These are phyloP conservation scores for Megathymus violae DNA, from an alignment of 1,140 invertebrate genomes.

Conservation along the genomic window DNA sequence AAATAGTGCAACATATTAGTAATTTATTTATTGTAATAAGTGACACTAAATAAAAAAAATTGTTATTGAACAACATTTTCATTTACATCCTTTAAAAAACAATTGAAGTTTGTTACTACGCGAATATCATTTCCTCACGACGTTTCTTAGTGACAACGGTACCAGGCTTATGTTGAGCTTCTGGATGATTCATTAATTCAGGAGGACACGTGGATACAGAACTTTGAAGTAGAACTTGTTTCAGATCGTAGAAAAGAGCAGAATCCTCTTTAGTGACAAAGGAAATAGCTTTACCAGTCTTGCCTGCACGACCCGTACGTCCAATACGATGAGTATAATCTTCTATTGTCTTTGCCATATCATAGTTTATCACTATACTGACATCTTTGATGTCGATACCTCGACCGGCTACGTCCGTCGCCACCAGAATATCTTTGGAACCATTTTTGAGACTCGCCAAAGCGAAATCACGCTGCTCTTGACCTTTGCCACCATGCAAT, in stretches of 20 bases:
- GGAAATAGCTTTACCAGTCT: conserved; percentile 97
- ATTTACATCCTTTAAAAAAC: conserved; percentile 5
- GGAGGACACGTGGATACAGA: conserved; percentile 98
- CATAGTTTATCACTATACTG: conserved; percentile 99
- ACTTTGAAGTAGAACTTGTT: conserved; percentile 94
- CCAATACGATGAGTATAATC: conserved; percentile 99
- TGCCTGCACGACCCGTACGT: conserved; percentile 99
- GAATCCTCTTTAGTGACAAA: conserved; percentile 99
- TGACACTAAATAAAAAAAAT: conserved; percentile 34
- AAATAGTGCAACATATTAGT: conserved; percentile 34
- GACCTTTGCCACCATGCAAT: conserved; percentile 99
- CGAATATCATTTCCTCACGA: conserved; percentile 97
- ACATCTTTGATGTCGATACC: conserved; percentile 99
- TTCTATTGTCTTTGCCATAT: conserved; percentile 99
- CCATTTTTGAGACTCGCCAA: conserved; percentile 97
- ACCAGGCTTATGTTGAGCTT: conserved; percentile 98
- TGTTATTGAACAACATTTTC: conserved; percentile 6
- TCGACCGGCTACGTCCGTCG: conserved; percentile 99
- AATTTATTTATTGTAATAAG: conserved; percentile 47
- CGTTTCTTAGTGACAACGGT: conserved; percentile 97
- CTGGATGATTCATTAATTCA: conserved; percentile 98
- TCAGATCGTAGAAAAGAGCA: conserved; percentile 97
- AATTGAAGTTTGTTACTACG: conserved; percentile 54
- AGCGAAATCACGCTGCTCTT: conserved; percentile 99
- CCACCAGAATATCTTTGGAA: conserved; percentile 99